Conservation (phyloP, 2,888 invertebrate species). For the Himalopsyche kuldschensis region DNA sequence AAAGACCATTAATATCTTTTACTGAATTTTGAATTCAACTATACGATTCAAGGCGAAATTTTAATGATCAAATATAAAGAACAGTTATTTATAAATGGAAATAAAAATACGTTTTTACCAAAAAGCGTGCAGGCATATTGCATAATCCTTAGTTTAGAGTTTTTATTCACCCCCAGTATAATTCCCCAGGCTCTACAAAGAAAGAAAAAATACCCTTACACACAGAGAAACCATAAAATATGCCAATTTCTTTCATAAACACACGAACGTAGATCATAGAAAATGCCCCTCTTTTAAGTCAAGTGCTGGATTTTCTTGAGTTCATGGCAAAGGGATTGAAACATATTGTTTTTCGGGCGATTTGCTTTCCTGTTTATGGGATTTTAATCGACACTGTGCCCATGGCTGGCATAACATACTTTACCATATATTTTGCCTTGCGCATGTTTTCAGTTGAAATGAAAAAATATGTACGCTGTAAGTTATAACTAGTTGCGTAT, state of each 20-base stretch:
- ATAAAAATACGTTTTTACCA: not conserved
- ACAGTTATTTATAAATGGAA: too few species aligned
- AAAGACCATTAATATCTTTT: too few species aligned
- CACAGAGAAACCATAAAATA: constrained; percentile 11
- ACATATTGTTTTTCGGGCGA: constrained; percentile 39
- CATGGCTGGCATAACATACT: constrained; percentile 30
- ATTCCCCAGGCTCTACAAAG: not conserved
- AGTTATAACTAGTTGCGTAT: not conserved
- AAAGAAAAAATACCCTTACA: not conserved
- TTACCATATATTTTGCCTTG: not conserved
- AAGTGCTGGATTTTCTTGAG: constrained; percentile 7
- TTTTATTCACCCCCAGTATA: not conserved
- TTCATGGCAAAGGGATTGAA: constrained; percentile 30
- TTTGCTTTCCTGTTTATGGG: constrained; percentile 36
- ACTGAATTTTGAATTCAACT: too few species aligned
- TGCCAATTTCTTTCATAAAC: constrained; percentile 31
- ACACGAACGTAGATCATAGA: constrained; percentile 16
- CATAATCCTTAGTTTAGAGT: not conserved
- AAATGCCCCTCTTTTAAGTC: constrained; percentile 11
- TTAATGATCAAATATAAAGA: too few species aligned
- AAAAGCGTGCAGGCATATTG: not conserved
- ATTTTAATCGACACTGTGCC: constrained; percentile 34
- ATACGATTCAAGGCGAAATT: too few species aligned
- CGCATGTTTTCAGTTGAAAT: not conserved
- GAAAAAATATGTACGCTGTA: not conserved